These are phyloP conservation scores for Ailuropoda melanoleuca DNA, from an alignment of 2,113 vertebrate species.

Conservation along the genomic window DNA sequence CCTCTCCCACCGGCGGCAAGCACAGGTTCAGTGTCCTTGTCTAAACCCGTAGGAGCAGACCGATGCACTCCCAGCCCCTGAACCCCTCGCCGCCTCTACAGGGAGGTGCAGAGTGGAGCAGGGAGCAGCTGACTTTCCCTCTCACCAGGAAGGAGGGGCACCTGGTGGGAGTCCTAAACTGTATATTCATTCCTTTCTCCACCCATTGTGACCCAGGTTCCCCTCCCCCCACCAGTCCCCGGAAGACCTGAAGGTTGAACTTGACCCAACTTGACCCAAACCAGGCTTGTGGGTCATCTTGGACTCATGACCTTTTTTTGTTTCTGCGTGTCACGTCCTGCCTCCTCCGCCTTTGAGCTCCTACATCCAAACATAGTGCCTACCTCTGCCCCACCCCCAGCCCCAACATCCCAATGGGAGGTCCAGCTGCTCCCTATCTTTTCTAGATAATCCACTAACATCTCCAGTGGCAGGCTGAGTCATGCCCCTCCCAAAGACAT, in stretches of 20 bases:
- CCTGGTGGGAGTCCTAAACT: fast-evolving
- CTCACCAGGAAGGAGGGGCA: not conserved
- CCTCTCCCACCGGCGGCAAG: not conserved
- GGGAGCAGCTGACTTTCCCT: not conserved
- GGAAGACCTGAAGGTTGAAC: not conserved
- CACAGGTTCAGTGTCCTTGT: not conserved
- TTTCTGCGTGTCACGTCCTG: not conserved
- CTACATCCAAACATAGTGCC: fast-evolving
- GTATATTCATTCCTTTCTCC: no score
- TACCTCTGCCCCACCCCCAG: no score
- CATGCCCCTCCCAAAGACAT: not conserved
- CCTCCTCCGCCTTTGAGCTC: not conserved
- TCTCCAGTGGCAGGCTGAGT: not conserved
- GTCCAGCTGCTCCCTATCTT: not conserved
- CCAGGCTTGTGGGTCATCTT: not conserved
- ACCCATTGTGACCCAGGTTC: not conserved
- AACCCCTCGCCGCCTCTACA: fast-evolving
- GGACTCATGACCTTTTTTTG: fast-evolving
- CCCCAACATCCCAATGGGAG: fast-evolving
- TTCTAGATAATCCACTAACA: not conserved
- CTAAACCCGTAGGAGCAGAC: no score
- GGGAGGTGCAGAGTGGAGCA: fast-evolving
- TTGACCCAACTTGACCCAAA: not conserved
- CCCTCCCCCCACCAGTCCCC: not conserved
- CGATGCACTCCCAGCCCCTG: not conserved